Percentiles rank a stretch among this genome's conserved stretches.
Evolutionary conservation across 2,797 vertebrate genomes (phyloP).

Genomic region (Tolypeutes matacus): DNA sequence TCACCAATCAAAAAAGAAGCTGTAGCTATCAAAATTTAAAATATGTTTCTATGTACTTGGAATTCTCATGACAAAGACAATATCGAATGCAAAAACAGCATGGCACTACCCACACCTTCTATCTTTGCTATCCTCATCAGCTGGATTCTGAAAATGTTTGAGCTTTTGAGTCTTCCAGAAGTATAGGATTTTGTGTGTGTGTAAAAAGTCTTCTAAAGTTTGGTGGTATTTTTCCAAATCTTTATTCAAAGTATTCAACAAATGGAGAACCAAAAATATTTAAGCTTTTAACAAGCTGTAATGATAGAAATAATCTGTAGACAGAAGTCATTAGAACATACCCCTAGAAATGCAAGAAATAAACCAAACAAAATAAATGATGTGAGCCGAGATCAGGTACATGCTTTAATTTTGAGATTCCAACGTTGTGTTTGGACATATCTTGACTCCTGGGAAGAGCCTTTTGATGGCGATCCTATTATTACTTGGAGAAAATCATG

Average conservation of each 20-base stretch:
- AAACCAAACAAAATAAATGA: constrained; percentile 18
- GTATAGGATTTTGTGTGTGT: neutral
- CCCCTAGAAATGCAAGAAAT: neutral
- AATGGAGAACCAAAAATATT: constrained; percentile 27
- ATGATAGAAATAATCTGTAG: neutral
- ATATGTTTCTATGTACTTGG: constrained; percentile 9
- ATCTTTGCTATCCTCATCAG: constrained; percentile 24
- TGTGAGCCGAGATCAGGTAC: neutral
- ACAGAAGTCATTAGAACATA: constrained; percentile 34
- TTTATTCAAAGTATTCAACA: constrained; percentile 4
- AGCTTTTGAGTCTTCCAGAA: neutral
- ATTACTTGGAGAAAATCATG: neutral
- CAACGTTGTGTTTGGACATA: neutral
- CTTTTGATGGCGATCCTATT: neutral
- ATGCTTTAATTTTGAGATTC: constrained; percentile 23
- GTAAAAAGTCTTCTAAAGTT: constrained; percentile 31
- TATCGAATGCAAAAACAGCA: constrained; percentile 4
- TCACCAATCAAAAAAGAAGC: constrained; percentile 28
- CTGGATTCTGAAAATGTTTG: constrained; percentile 36
- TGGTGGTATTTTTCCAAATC: neutral
- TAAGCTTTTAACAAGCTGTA: neutral
- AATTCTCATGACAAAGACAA: neutral
- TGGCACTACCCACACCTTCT: neutral
- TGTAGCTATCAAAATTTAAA: constrained; percentile 17
- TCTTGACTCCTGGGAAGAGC: neutral